phyloP scores from a whole-genome alignment of 2,113 vertebrate species.

The Typhlomys cinereus region DNA sequence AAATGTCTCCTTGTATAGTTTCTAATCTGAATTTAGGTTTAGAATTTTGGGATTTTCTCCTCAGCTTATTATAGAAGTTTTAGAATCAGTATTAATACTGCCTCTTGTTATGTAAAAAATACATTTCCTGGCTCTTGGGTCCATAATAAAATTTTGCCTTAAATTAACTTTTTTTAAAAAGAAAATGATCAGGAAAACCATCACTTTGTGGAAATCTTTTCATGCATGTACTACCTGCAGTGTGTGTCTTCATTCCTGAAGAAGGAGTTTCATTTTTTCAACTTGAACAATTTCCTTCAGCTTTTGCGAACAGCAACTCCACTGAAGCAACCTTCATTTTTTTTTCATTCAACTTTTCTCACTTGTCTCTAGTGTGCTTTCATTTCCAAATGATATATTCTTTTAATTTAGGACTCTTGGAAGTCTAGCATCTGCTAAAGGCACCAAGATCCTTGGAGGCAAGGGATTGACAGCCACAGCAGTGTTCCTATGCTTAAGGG shows the following conservation, averaged over 20 bases:
- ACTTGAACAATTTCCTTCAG: background rate
- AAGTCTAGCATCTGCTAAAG: no score
- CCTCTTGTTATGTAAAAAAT: background rate
- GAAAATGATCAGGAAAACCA: background rate
- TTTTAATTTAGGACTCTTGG: background rate
- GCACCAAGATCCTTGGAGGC: no score
- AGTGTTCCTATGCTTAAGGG: no score
- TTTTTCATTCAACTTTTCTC: constrained; percentile 1
- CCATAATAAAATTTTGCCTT: background rate
- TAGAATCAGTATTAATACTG: background rate
- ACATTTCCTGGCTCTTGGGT: background rate
- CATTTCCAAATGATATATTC: background rate
- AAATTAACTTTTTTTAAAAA: constrained; percentile 1
- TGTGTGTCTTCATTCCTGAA: background rate
- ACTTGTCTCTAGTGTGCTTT: background rate
- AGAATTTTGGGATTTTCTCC: background rate
- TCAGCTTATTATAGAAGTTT: background rate
- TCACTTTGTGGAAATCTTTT: background rate
- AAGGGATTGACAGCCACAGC: no score
- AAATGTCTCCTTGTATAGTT: background rate
- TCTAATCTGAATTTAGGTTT: background rate
- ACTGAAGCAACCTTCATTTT: background rate
- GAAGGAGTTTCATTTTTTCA: background rate
- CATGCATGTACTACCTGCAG: background rate
- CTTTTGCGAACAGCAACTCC: background rate